Evolutionary conservation across 2,888 invertebrate genomes (phyloP).

Genomic region (Chrysina gloriosa): DNA sequence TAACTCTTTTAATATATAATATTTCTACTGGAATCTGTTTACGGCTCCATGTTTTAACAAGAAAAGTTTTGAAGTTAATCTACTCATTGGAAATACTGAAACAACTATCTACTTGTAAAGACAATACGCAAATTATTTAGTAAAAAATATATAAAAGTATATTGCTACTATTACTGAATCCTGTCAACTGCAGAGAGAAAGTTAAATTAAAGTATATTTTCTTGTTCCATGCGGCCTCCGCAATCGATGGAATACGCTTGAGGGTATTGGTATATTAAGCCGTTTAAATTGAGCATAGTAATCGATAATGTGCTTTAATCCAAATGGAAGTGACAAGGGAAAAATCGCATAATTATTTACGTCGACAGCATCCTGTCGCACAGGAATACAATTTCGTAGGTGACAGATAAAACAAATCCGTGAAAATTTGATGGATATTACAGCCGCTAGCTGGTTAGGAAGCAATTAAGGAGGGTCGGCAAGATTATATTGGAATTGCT

Average conservation of each 20-base stretch:
- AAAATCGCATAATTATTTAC: conserved; percentile 34
- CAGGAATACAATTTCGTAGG: conserved; percentile 1
- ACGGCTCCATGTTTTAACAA: too few relatives aligned
- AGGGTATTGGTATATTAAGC: conserved; percentile 22
- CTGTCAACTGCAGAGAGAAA: conserved; percentile 23
- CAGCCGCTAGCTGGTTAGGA: background rate
- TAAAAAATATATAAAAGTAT: too few relatives aligned
- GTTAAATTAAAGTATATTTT: conserved; percentile 17
- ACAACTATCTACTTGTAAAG: too few relatives aligned
- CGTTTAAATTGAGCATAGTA: conserved; percentile 17
- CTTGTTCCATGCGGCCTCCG: background rate
- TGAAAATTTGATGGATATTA: conserved; percentile 27
- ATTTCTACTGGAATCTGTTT: too few relatives aligned
- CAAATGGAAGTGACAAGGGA: conserved; percentile 28
- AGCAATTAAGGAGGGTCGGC: conserved; percentile 17
- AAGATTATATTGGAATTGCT: background rate
- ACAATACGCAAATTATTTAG: too few relatives aligned
- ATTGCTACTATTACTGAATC: background rate
- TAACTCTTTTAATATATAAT: too few relatives aligned
- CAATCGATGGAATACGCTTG: conserved; percentile 9
- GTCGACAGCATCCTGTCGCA: background rate
- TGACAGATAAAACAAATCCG: conserved; percentile 18
- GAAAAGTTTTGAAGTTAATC: too few relatives aligned
- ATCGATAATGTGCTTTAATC: conserved; percentile 29
- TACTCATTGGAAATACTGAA: too few relatives aligned